Base-by-base conservation (phyloP, 2,113 vertebrate species). In the Beaufortia kweichowensis region DNA sequence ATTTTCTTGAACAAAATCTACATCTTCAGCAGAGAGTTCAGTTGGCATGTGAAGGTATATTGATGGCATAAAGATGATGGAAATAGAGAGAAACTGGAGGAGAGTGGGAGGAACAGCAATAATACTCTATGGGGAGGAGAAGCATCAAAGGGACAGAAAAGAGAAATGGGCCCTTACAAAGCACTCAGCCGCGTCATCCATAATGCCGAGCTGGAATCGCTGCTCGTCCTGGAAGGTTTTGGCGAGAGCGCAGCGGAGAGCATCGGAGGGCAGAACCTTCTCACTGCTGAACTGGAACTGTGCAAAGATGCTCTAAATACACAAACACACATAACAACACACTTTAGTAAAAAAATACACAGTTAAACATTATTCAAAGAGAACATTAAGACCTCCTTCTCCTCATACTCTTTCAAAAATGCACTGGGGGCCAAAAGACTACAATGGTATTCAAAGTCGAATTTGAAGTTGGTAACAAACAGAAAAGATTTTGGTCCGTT, bases 151-250 rank as follows among this genome's bases (percentile, higher is more conserved):
- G 23, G 4, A 21, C 0, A n/a, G 26, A 5, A 21, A 41, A 61
- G 79, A 23, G 11, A n/a, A 35, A 43, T n/a, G 17, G 35, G 33
- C 24, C 90, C 94, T 94, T 90, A 96, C 94, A 87, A 96, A 96
- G 86, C 94, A 96, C 68, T 96, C 94, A 0, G 94, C 94, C 74
- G 94, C 94, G 80, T 96, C 94, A 81, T 94, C 94, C 94, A 96
- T 96, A 78, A 96, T 95, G 76, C 94, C 94, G 81, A 96, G 90
- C 83, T 96, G 94, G 87, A 96, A 96, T 60, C 94, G 94, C 43
- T 95, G 94, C 80, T 96, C 94, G 86, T 95, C 94, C 82, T 95
- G 93, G 85, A 96, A 96, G 0, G 94, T 95, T 89, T 96, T 95
- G 75, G 94, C 94, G 74, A 96, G 93, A 70, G 94, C 94, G 64